Base-by-base conservation (phyloP, 2,113 vertebrate genomes). In the Thermophis baileyi region DNA sequence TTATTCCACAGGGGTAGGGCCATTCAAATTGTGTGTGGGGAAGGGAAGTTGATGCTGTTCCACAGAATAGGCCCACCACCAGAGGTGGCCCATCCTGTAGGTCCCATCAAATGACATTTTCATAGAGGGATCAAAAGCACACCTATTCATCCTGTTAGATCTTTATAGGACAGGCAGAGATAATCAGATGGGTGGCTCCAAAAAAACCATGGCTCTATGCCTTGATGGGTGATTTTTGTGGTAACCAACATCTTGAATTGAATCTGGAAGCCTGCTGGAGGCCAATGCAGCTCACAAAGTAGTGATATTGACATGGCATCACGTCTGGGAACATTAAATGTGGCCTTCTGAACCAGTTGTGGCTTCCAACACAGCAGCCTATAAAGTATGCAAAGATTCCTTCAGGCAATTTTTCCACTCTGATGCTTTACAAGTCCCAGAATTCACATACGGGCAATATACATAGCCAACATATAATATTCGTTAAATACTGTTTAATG, bases 401-500 rank as follows among this genome's bases (percentile, higher is more conserved):
- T 44, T 81, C 74, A 9, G 74, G 18, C 35, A 81, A 22, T 81
- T 22, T 81, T 81, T 22, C 35, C 35, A 81, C 35, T 44, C 35
- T 10, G 74, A 44, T 22, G 74, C 35, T 81, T 22, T 81, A 44
- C 20, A 44, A 81, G 35, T 81, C 74, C 35, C 74, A 81, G 35
- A 44, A 81, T 44, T 22, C 7, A 44, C 8, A 81, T 24, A 44
- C 18, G 22, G 69, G 69, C 74, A 81, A 44, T 35, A 81, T 81
- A 90, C 60, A 8, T 91, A 54, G 69, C n/a, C 63, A 30, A 2
- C 0, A 54, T 92, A 50, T 87, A 4, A 63, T 91, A 27, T 11
- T 2, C 90, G 4, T 90, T 92, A 3, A 0, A 20, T 53, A 35
- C 1, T 0, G 44, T 88, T 20, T 50, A 0, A 0, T 24, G 27